Evolutionary conservation across 2,797 vertebrate genomes (phyloP).

Genomic region (Typhlichthys subterraneus): DNA sequence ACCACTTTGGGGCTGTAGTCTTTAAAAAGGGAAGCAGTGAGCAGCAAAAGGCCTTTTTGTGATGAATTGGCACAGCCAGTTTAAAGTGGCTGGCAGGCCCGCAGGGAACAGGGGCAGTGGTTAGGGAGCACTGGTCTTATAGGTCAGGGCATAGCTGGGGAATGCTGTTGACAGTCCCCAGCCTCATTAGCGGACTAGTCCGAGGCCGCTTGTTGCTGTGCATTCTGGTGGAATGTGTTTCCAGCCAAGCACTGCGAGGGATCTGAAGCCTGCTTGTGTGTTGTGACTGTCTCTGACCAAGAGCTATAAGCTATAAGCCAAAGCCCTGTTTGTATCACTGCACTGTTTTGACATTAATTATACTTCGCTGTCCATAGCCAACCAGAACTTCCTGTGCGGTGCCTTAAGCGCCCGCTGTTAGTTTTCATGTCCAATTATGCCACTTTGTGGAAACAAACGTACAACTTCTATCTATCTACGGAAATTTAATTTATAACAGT

Average conservation of each 20-base stretch:
- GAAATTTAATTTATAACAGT: constrained; percentile 2
- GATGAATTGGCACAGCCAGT: constrained; percentile 76
- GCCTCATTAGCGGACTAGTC: constrained; percentile 80
- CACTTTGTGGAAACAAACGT: no score
- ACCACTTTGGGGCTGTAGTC: constrained; percentile 49
- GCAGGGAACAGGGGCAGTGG: constrained; percentile 51
- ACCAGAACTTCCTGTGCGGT: constrained; percentile 31
- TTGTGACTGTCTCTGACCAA: constrained; percentile 7
- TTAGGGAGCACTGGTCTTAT: constrained; percentile 37
- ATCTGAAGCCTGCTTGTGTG: background rate
- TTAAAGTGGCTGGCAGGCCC: constrained; percentile 67
- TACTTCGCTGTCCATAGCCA: constrained; percentile 45
- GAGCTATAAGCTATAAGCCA: constrained; percentile 57
- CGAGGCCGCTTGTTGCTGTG: constrained; percentile 64
- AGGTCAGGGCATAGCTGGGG: constrained; percentile 48
- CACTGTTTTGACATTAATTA: constrained; percentile 80
- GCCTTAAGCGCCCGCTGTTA: constrained; percentile 15
- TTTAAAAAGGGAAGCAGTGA: constrained; percentile 52
- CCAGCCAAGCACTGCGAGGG: constrained; percentile 25
- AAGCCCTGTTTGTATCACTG: constrained; percentile 56
- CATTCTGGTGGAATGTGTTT: constrained; percentile 77
- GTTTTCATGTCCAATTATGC: constrained; percentile 16
- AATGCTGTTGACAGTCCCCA: constrained; percentile 77
- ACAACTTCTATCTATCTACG: background rate
- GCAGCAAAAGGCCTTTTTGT: constrained; percentile 66